These are phyloP conservation scores for Myocastor coypus DNA, from an alignment of 2,113 vertebrate genomes.

Conservation along the genomic window DNA sequence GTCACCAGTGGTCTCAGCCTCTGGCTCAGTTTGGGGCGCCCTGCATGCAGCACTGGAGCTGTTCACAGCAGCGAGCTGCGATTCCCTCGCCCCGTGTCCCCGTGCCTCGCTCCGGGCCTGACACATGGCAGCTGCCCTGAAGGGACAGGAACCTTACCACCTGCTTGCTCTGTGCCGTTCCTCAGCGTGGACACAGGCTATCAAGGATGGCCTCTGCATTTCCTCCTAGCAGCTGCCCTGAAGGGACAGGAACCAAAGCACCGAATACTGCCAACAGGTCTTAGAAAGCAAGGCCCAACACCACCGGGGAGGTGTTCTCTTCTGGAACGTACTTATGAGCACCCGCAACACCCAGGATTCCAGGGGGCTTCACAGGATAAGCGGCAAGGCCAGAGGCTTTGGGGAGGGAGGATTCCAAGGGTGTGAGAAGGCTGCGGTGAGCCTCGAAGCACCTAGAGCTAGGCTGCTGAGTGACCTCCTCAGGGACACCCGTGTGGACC, in stretches of 20 bases:
- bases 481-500: background rate
- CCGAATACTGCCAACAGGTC: background rate
- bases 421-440: background rate
- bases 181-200: background rate
- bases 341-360: background rate
- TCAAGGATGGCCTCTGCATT: background rate
- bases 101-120: background rate
- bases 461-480: background rate
- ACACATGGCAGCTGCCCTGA: background rate
- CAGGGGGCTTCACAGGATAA: background rate
- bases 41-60: background rate
- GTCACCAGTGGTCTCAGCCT: background rate
- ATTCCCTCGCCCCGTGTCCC: background rate
- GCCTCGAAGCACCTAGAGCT: background rate
- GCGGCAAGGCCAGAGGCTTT: background rate
- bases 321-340: conserved; percentile 12
- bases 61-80: background rate
- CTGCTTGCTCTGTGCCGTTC: background rate
- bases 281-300: background rate
- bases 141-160: background rate
- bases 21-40: background rate
- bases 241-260: conserved; percentile 22
- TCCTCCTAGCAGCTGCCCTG: background rate
- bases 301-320: conserved; percentile 4
- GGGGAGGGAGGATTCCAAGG: background rate